phyloP scores from a whole-genome alignment of 2,113 vertebrate genomes.

The Sylvia atricapilla region DNA sequence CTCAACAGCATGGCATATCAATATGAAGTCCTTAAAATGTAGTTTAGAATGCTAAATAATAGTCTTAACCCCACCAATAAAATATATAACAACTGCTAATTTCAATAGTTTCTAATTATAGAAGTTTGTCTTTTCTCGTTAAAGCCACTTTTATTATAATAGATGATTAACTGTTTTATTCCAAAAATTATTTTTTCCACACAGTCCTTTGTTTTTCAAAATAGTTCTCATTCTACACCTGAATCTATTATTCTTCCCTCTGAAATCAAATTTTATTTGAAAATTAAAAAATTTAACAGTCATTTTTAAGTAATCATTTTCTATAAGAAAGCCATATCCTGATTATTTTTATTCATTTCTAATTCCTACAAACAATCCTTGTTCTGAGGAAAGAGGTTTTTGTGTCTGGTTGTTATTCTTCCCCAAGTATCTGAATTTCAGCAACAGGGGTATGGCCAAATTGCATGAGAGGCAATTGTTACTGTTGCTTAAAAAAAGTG shows the following conservation, averaged over 20 bases:
- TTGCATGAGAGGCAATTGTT: too few species aligned
- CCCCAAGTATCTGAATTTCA: background rate
- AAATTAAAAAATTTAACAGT: background rate
- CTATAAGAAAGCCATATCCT: background rate
- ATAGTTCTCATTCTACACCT: fast-evolving
- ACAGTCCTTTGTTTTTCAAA: background rate
- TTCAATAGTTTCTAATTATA: background rate
- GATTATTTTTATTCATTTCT: background rate
- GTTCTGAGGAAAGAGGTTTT: background rate
- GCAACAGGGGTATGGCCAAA: too few species aligned
- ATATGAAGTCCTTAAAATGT: background rate
- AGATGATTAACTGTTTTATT: background rate
- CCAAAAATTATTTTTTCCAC: background rate
- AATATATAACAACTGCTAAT: background rate
- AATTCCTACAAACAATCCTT: background rate
- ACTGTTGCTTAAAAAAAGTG: background rate
- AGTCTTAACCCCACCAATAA: background rate
- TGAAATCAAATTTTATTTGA: background rate
- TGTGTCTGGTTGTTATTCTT: background rate
- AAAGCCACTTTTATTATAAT: background rate
- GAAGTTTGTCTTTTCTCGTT: background rate
- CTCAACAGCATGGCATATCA: background rate
- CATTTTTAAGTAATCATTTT: background rate
- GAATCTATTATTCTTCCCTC: background rate
- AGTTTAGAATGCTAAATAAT: background rate